Conservation (phyloP, 1,140 invertebrate species). For the Drosophila virilis region DNA sequence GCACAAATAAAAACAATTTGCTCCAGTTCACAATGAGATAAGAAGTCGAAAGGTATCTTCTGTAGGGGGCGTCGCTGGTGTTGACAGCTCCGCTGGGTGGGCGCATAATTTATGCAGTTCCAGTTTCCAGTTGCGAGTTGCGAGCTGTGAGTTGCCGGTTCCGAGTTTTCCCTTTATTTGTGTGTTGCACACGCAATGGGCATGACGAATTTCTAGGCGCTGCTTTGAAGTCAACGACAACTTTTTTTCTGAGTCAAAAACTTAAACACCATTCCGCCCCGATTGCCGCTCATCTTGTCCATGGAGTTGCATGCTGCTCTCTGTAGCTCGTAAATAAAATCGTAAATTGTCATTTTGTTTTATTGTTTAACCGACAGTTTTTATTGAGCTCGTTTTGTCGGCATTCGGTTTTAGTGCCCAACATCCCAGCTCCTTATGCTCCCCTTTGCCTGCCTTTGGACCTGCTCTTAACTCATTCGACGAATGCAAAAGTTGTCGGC, state of each 20-base stretch:
- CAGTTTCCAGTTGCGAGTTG: conserved; percentile 44
- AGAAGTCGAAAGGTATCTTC: conserved; percentile 11
- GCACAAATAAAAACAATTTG: conserved; percentile 67
- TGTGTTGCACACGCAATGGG: conserved; percentile 55
- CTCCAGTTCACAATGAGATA: conserved; percentile 65
- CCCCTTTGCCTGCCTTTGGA: not conserved
- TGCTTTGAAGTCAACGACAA: conserved; percentile 60
- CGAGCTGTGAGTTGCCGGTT: conserved; percentile 3
- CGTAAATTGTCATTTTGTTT: conserved; percentile 82
- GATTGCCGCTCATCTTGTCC: not conserved
- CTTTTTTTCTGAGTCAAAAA: conserved; percentile 25
- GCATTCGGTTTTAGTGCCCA: conserved; percentile 43
- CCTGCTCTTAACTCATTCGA: conserved; percentile 27
- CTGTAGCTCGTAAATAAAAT: conserved; percentile 77
- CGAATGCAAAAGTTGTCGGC: conserved; percentile 53
- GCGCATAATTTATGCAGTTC: conserved; percentile 75
- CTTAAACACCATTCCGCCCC: not conserved
- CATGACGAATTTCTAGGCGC: conserved; percentile 67
- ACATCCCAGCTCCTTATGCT: not conserved
- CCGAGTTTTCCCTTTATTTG: conserved; percentile 15
- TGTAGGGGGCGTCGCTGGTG: conserved; percentile 41
- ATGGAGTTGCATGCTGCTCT: not conserved
- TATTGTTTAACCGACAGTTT: conserved; percentile 77
- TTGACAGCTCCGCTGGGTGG: conserved; percentile 72
- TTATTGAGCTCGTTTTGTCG: conserved; percentile 80